Percentiles rank a stretch among this genome's conserved stretches.
phyloP scores from a whole-genome alignment of 2,113 vertebrate species.

The Poeciliopsis turrubarensis region DNA sequence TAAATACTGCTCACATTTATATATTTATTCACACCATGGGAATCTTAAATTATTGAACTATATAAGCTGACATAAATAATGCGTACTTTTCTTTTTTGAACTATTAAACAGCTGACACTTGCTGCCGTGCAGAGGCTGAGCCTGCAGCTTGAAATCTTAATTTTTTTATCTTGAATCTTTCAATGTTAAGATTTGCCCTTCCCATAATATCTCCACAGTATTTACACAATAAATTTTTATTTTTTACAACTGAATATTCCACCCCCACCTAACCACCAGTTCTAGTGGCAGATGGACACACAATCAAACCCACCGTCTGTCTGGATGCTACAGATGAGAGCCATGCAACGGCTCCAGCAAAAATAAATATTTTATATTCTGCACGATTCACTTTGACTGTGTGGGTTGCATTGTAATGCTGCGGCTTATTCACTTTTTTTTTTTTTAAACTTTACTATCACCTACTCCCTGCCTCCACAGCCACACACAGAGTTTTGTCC shows the following conservation, averaged over 20 bases:
- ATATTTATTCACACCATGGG: background rate
- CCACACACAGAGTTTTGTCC: background rate
- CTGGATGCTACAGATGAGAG: conserved; percentile 13
- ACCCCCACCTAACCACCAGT: background rate
- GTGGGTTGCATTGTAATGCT: conserved; percentile 45
- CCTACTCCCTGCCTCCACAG: conserved; percentile 16
- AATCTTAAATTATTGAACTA: background rate
- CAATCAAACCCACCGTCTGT: conserved; percentile 1
- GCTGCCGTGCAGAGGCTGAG: background rate
- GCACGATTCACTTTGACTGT: conserved; percentile 34
- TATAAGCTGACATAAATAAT: background rate
- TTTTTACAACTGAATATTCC: background rate
- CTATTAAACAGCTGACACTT: background rate
- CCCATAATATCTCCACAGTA: background rate
- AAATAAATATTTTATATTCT: conserved; percentile 46
- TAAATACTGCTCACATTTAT: background rate
- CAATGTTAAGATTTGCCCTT: background rate
- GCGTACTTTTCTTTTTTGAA: background rate
- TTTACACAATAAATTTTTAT: background rate
- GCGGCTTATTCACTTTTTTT: conserved; percentile 26
- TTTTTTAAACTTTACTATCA: conserved; percentile 10
- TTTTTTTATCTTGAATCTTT: background rate
- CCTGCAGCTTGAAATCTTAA: background rate
- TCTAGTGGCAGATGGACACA: conserved; percentile 1
- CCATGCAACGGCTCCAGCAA: conserved; percentile 17